Base-by-base conservation (phyloP, 2,113 vertebrate species). In the Gymnocephalus cernua region DNA sequence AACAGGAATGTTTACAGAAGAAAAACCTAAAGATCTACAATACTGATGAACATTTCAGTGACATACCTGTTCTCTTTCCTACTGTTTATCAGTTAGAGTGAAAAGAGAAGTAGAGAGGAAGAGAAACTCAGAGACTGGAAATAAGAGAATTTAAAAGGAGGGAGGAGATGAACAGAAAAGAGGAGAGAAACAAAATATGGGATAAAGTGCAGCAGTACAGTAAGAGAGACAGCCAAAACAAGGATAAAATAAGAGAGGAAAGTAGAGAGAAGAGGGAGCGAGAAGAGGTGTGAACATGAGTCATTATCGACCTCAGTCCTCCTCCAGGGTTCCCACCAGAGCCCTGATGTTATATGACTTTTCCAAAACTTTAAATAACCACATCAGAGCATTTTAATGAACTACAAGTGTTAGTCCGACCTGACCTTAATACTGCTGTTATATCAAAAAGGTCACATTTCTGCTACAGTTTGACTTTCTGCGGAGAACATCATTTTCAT, bases 241-340 rank as follows among this genome's bases (percentile, higher is more conserved):
- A 29, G 13, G 21, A 47, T 18, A 6, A 38, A 66, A 51, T 11
- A 9, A 29, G 45, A 63, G 16, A 29, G 62, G 15, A 32, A 57
- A 27, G 47, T 16, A 48, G 58, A 53, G 51, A 76, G 15, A 50
- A 29, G n/a, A 63, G 27, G 16, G 54, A 75, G 53, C 4, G 32
- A 50, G 68, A 72, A 78, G 72, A 87, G 56, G 79, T 85, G 82
- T 78, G 62, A 82, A 78, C 65, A 80, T 85, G 81, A 86, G 50
- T 88, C 87, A 77, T 63, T 9, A 32, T 68, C 27, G 32, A 85
- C 79, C 71, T 77, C 67, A 74, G 62, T 74, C 78, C 47, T 89
- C 87, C 86, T 80, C 73, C 79, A 80, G 66, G 68, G 27, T 79
- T 84, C 64, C 59, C 71, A 70, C 29, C 27, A 82, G 56, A 77